A percentile compares a stretch with the other conserved stretches of the same genome.
Conservation (phyloP, 2,888 invertebrate species). For the Drosophila nr. medialis region DNA sequence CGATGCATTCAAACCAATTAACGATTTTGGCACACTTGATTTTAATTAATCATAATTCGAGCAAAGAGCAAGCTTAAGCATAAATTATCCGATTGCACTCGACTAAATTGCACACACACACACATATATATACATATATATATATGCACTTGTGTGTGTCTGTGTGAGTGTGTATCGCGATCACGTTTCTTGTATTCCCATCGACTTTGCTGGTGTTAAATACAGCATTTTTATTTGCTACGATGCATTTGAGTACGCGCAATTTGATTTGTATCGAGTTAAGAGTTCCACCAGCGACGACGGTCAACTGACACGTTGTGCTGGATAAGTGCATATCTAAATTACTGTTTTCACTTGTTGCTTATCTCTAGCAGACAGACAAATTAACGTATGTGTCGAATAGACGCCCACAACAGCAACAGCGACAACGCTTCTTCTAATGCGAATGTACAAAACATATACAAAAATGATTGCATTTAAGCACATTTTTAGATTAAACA, state of each 20-base stretch:
- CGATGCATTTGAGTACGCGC: constrained; percentile 10
- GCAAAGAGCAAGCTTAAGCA: constrained; percentile 2
- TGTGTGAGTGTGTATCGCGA: constrained; percentile 25
- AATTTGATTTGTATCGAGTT: constrained; percentile 6
- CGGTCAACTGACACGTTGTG: constrained; percentile 6
- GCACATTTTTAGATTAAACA: constrained; percentile 32
- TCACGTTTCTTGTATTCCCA: constrained; percentile 58
- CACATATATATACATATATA: neutral
- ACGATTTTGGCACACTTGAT: constrained; percentile 9
- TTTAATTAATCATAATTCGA: constrained; percentile 11
- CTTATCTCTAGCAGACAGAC: constrained; percentile 45
- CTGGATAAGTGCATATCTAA: constrained; percentile 25
- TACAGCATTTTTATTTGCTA: constrained; percentile 21
- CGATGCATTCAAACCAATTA: constrained; percentile 24
- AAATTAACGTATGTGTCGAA: constrained; percentile 26
- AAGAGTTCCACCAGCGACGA: constrained; percentile 4
- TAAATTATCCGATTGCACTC: constrained; percentile 24
- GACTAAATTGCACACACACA: neutral
- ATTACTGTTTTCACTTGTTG: constrained; percentile 34
- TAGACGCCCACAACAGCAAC: constrained; percentile 42
- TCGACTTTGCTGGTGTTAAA: constrained; percentile 26
- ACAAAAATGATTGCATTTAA: constrained; percentile 33
- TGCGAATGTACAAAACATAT: constrained; percentile 10
- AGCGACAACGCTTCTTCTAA: constrained; percentile 21
- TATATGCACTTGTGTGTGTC: neutral